Evolutionary conservation across 1,140 invertebrate species (phyloP).

Genomic region (Oreohelix idahoensis): DNA sequence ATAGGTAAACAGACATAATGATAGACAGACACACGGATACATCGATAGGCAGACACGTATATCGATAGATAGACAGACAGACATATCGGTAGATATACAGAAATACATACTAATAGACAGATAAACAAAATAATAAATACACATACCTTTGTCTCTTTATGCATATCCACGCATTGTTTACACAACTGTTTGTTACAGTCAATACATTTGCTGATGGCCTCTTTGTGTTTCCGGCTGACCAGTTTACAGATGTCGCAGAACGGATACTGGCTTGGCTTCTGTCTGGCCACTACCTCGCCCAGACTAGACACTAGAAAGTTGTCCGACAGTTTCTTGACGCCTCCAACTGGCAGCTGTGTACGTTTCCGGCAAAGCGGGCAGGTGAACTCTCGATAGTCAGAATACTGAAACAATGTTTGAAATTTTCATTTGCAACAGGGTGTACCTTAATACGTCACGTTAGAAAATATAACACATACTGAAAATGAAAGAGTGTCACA

Average conservation of each 20-base stretch:
- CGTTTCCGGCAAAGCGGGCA: constrained; percentile 74
- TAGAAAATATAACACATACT: too few relatives aligned
- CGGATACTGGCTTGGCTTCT: constrained; percentile 70
- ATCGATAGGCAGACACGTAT: too few relatives aligned
- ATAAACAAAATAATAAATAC: too few relatives aligned
- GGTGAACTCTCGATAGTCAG: constrained; percentile 73
- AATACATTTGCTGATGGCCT: constrained; percentile 73
- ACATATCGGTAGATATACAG: too few relatives aligned
- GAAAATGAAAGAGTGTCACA: too few relatives aligned
- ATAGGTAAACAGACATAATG: too few relatives aligned
- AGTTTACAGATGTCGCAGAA: constrained; percentile 74
- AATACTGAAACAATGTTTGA: constrained; percentile 57
- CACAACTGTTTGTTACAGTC: constrained; percentile 74
- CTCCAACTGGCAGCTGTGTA: constrained; percentile 73
- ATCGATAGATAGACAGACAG: too few relatives aligned
- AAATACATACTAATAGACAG: too few relatives aligned
- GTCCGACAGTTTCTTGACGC: constrained; percentile 73
- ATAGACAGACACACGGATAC: too few relatives aligned
- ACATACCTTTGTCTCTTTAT: constrained; percentile 69
- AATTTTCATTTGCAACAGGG: too few relatives aligned
- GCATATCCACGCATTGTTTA: constrained; percentile 70
- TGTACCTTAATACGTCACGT: too few relatives aligned
- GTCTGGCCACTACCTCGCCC: constrained; percentile 63
- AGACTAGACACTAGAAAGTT: constrained; percentile 74
- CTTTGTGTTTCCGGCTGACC: constrained; percentile 69